phyloP scores from a whole-genome alignment of 2,888 invertebrate genomes.

The Amblyteles armatorius region DNA sequence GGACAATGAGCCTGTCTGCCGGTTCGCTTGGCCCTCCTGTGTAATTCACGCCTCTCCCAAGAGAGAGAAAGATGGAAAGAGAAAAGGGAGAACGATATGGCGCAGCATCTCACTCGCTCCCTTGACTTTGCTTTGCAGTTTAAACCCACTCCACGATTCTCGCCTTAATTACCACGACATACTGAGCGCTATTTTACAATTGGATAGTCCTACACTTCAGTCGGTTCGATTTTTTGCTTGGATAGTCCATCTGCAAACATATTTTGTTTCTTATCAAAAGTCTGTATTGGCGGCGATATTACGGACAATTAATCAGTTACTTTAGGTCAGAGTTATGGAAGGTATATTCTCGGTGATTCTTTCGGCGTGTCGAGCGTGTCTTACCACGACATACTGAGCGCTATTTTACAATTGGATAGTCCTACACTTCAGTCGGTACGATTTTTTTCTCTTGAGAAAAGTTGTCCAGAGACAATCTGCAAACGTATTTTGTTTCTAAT shows the following conservation, averaged over 20 bases:
- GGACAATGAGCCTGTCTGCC: conserved; percentile 83
- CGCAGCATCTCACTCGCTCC: conserved; percentile 66
- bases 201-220: conserved; percentile 51
- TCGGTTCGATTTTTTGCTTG: too few species aligned
- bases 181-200: conserved; percentile 63
- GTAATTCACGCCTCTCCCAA: conserved; percentile 70
- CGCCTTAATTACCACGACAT: conserved; percentile 74
- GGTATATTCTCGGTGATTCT: conserved; percentile 19
- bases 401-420: too few species aligned
- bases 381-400: not conserved
- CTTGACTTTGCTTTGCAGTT: conserved; percentile 79
- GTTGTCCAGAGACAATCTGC: not conserved
- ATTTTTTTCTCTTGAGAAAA: conserved; percentile 15
- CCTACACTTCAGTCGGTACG: conserved; percentile 35
- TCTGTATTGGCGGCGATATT: not conserved
- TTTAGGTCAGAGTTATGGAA: not conserved
- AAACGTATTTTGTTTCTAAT: not conserved
- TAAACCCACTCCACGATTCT: conserved; percentile 72
- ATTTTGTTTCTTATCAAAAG: not conserved
- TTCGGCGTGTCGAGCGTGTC: conserved; percentile 43
- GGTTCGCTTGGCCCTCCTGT: conserved; percentile 68
- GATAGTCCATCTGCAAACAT: too few species aligned
- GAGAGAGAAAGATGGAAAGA: conserved; percentile 35
- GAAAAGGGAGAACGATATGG: conserved; percentile 39
- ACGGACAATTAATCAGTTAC: not conserved